Evolutionary conservation across 2,113 vertebrate species (phyloP), one percentile per base, ranked within the genome.

Genomic region (Lonchura striata): DNA sequence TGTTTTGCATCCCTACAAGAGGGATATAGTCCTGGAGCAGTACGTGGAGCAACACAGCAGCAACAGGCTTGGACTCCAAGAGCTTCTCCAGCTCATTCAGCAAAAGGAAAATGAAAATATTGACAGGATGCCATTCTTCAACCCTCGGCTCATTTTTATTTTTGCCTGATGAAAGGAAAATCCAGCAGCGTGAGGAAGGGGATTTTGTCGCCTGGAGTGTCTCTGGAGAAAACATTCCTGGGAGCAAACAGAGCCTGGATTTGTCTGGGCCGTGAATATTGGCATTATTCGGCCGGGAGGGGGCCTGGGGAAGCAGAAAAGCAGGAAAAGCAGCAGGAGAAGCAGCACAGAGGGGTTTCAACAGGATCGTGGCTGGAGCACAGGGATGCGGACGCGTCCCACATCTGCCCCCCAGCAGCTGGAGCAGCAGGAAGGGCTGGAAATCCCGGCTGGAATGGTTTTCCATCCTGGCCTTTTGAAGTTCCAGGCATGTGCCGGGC

Each of bases 131-230:
- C 84, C 47, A 13, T 92, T 88, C 83, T 87, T 72, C 88, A 79
- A 77, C 70, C 61, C 95, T 35, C 15, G 75, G 88, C 90, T 94
- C 39, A 17, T 46, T 78, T 61, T 57, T 13, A 57, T 96, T 63
- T 97, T 88, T 37, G 35, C 31, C 65, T 6, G 88, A 96, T 94
- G 95, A 97, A 97, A 97, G 94, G 23, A 92, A 95, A 96, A 92
- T 14, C 86, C 57, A 30, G 33, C 46, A 9, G 11, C 4, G 5
- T 11, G 79, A 72, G 90, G 86, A 91, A 93, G 79, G 87, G 64
- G 83, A 63, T 79, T 79, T 78, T 81, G 81, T 96, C 64, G 1
- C 86, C 44, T 6, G 6, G 60, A 4, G 19, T 6, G 78, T 69
- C 85, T 15, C 95, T 54, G 79, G 94, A 88, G 92, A 44, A 92